phyloP scores from a whole-genome alignment of 2,888 invertebrate species.

The Thysanoteuthis rhombus region DNA sequence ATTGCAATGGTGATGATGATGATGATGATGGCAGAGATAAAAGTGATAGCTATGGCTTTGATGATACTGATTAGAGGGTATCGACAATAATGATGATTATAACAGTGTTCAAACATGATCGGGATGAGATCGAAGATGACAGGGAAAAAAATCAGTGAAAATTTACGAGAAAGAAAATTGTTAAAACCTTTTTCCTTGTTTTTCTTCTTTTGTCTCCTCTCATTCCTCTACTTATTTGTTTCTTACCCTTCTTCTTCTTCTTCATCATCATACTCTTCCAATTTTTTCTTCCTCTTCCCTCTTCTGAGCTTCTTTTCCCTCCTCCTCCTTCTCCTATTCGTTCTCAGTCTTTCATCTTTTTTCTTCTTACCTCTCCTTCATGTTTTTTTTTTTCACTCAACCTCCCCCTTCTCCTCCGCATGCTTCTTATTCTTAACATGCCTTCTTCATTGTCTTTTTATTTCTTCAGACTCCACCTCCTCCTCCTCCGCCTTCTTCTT shows the following conservation, averaged over 20 bases:
- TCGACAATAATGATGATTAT: neutral
- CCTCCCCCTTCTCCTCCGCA: neutral
- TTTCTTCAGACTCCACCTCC: too few species aligned
- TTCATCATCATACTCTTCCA: neutral
- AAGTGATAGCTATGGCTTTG: neutral
- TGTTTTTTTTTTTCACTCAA: neutral
- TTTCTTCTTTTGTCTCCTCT: neutral
- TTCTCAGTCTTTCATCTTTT: neutral
- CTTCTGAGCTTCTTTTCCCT: neutral
- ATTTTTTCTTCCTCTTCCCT: neutral
- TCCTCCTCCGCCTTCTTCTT: neutral
- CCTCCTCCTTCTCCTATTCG: neutral
- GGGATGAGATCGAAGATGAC: neutral
- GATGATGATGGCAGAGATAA: neutral
- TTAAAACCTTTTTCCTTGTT: neutral
- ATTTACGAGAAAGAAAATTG: neutral
- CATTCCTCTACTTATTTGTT: neutral
- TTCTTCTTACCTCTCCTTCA: too few species aligned
- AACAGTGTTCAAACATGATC: neutral
- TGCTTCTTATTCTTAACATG: neutral
- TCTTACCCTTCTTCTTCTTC: neutral
- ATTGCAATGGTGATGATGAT: neutral
- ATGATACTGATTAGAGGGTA: neutral
- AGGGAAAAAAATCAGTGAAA: neutral
- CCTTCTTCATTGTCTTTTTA: neutral